Conservation (phyloP, 64 coral and sea anemone genomes). For the Acropora yongei region DNA sequence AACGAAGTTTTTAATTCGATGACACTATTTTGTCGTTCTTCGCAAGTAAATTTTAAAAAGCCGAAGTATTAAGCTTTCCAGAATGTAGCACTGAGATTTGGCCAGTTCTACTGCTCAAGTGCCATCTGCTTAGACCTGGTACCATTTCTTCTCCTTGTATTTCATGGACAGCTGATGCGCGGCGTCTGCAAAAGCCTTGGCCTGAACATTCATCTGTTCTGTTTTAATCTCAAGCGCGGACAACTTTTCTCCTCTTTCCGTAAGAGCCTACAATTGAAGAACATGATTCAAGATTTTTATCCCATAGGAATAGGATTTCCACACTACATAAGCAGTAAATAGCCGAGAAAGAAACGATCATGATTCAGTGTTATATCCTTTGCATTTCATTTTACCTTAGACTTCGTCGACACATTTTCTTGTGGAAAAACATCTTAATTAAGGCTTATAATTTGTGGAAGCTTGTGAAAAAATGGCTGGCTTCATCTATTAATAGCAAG, state of each 20-base stretch:
- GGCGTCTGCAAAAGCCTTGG: constrained; percentile 72
- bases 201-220: constrained; percentile 73
- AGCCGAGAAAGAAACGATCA: too few species aligned
- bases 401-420: too few species aligned
- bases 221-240: constrained; percentile 74
- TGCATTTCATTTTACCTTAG: too few species aligned
- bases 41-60: too few species aligned
- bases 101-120: not conserved
- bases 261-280: constrained; percentile 65
- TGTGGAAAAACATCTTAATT: too few species aligned
- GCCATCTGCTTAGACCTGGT: constrained; percentile 68
- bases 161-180: constrained; percentile 78
- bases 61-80: not conserved
- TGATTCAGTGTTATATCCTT: too few species aligned
- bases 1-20: not conserved
- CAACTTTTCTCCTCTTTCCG: constrained; percentile 88
- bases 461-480: too few species aligned
- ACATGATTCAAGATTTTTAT: not conserved
- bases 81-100: not conserved
- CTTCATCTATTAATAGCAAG: too few species aligned
- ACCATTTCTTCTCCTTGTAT: constrained; percentile 99
- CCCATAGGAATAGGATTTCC: not conserved
- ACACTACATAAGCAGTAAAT: too few species aligned
- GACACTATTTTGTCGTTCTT: not conserved
- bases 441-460: too few species aligned